These are phyloP conservation scores for Neodon shergylaensis DNA, from an alignment of 2,113 vertebrate genomes.

Conservation along the genomic window DNA sequence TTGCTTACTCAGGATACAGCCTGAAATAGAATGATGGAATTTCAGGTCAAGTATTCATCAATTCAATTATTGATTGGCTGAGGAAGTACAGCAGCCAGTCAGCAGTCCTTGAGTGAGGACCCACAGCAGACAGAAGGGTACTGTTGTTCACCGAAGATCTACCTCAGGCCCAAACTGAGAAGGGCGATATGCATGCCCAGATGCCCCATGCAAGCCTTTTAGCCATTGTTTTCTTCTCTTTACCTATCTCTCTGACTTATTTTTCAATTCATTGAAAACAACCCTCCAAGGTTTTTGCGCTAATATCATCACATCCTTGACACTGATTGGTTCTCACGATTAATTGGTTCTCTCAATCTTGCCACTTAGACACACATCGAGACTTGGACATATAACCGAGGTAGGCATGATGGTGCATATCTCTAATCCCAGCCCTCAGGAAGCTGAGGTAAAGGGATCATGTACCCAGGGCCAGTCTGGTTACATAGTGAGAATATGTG, in stretches of 20 bases:
- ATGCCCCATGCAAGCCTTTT: background rate
- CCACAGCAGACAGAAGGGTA: no score
- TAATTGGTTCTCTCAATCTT: background rate
- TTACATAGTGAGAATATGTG: background rate
- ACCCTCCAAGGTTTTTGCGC: background rate
- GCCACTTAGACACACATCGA: background rate
- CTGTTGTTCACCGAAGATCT: background rate
- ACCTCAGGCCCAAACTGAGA: background rate
- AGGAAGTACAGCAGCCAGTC: background rate
- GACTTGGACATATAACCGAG: background rate
- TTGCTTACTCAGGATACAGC: slow-evolving; percentile 41
- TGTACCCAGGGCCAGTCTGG: background rate
- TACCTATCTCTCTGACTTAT: background rate
- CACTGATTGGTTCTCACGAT: background rate
- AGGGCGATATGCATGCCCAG: background rate
- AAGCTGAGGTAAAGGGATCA: background rate
- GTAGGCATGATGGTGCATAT: background rate
- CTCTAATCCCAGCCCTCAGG: background rate
- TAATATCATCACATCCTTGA: background rate
- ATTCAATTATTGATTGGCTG: slow-evolving; percentile 37
- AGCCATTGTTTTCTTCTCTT: background rate
- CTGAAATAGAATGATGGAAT: slow-evolving; percentile 28
- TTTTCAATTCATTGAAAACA: slow-evolving; percentile 4
- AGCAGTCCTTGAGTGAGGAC: background rate
- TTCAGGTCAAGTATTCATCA: slow-evolving; percentile 44